Evolutionary conservation across 2,888 invertebrate genomes (phyloP), one percentile per base, ranked within the genome.

Genomic region (Andrena dorsata): DNA sequence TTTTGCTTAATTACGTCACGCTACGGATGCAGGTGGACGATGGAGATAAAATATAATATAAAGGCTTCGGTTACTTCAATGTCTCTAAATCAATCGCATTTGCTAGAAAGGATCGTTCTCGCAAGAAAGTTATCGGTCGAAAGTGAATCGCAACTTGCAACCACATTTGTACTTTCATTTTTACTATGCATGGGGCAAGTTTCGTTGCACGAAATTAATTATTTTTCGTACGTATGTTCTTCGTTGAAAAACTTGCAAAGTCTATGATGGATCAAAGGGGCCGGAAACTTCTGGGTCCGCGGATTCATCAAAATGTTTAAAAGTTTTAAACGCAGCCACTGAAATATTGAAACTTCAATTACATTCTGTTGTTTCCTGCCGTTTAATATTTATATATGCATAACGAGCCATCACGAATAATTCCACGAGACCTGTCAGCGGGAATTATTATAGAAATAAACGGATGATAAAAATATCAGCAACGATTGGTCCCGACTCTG

Each of bases 381-480:
- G 20, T 16, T 73, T 41, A 20, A 64, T 41, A 49, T 65, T 65
- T 28, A 49, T 47, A 49, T 49, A 26, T 26, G 47, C 65, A 16
- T 47, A 10, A 41, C 23, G 23, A 23, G 13, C 23, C 35, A 6
- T 2, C 13, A 7, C 5, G n/a, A 28, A 49, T 64, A 35, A 73
- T 28, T 28, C 20, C 53, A 13, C 26, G 7, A 64, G 64, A 28
- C n/a, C 53, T 32, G 26, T 7, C 13, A 0, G 13, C 2, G 26
- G 23, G 23, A 26, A 20, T 10, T 23, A 56, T 26, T 23, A 7
- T 10, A 26, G 16, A 16, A 47, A 28, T 60, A 30, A 74, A 47
- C 20, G 10, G 30, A n/a, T 30, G 68, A 58, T 74, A 66, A 68
- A 75, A 60, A 60, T 68, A 58, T 75, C 68, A 60, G 10, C 32